Base-by-base conservation (phyloP, 1,140 invertebrate species). In the Meteorus sp. region DNA sequence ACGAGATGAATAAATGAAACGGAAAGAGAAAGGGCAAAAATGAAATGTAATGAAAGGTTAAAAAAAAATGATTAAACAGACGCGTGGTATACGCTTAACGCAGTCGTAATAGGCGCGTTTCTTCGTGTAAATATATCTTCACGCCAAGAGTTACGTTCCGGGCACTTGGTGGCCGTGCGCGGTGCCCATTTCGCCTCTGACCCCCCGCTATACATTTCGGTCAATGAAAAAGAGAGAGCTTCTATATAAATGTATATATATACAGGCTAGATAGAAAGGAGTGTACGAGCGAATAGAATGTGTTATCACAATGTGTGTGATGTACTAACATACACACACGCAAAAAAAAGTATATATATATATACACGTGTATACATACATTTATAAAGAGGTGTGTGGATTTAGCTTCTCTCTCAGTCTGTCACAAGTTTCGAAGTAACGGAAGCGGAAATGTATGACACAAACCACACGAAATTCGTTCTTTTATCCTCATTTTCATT, bases 221-320 rank as follows among this genome's bases (percentile, higher is more conserved):
- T 50, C 55, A 58, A 58, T 51, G 56, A 58, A 58, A 58, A 51
- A 58, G 56, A 41, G 47, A 57, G 41, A 52, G 31, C n/a, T n/a
- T n/a, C n/a, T n/a, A n/a, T n/a, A n/a, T n/a, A n/a, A n/a, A n/a
- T n/a, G n/a, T n/a, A n/a, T n/a, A n/a, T n/a, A n/a, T n/a, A n/a
- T n/a, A n/a, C n/a, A n/a, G n/a, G n/a, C n/a, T n/a, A n/a, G n/a
- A n/a, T n/a, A n/a, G n/a, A n/a, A n/a, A n/a, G n/a, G n/a, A n/a
- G n/a, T n/a, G n/a, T n/a, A n/a, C n/a, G 33, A 31, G 22, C 31
- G 20, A 37, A 52, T 11, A 52, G 31, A 23, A 11, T n/a, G 15
- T 31, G n/a, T 11, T 23, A 2, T 45, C 22, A 37, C 11, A 23
- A 31, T 19, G 44, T 47, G 44, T 47, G 44, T 47, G 44, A n/a